These are phyloP conservation scores for Dicaeum eximium DNA, from an alignment of 2,113 vertebrate species.

Conservation along the genomic window DNA sequence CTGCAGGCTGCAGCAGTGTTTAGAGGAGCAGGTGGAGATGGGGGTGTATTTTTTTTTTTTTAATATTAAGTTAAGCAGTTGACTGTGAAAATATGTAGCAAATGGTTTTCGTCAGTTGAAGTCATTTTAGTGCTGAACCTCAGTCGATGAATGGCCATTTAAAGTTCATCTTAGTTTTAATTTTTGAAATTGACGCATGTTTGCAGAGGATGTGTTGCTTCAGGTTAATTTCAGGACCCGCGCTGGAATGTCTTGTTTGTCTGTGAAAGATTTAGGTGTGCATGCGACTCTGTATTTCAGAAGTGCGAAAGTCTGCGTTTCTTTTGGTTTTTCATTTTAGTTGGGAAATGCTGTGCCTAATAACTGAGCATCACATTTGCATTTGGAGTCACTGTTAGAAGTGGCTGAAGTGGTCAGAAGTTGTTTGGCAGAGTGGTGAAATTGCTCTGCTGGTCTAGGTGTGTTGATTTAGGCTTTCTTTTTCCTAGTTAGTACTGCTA, in stretches of 20 bases:
- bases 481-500: neutral
- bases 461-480: neutral
- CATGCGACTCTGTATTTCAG: neutral
- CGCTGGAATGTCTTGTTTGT: no score
- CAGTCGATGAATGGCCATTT: accelerated
- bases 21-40: neutral
- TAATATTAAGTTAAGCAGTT: accelerated
- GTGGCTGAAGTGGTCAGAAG: neutral
- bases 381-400: neutral
- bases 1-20: accelerated
- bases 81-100: neutral
- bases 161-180: neutral
- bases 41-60: accelerated
- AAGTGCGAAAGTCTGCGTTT: neutral
- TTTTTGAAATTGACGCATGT: accelerated
- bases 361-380: neutral
- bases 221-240: neutral
- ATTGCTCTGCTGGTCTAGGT: neutral
- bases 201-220: neutral
- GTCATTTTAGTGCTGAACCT: neutral
- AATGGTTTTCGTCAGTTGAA: neutral
- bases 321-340: neutral
- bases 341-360: neutral
- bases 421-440: neutral
- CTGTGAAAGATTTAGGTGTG: neutral